Base-by-base conservation (phyloP, 2,797 vertebrate genomes). In the Gallirallus australis region DNA sequence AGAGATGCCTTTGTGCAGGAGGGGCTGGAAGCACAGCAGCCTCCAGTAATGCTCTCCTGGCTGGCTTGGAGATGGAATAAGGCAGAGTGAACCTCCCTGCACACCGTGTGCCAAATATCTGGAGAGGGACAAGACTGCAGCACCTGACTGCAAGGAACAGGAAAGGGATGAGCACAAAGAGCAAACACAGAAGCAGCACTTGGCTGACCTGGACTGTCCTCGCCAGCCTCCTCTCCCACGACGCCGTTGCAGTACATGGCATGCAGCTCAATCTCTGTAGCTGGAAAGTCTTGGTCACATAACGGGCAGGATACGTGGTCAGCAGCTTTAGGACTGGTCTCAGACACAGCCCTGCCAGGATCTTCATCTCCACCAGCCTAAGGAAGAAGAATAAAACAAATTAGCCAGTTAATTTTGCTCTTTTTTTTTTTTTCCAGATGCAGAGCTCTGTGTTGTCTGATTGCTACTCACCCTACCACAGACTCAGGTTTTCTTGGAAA, bases 191-290 rank as follows among this genome's bases (percentile, higher is more conserved):
- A 63, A 93, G 63, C 53, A 87, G 50, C 6, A 3, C 37, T 47
- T 35, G 61, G 93, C 97, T 94, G 64, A 97, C 94, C 96, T 95
- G 94, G 31, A 60, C 85, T 57, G 31, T 97, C 77, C 63, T 87
- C 25, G 18, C 42, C 87, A 73, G 91, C 80, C 31, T 97, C 94
- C 11, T 97, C 96, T 42, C 79, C 96, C 45, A 56, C 12, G 5
- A 75, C 23, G 39, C 98, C 99, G 10, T 99, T 98, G 94, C 99
- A 99, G 98, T 98, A 99, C 71, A 99, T 99, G 2, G 99, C 99
- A 23, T 99, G 99, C 76, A 97, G 73, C 96, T 99, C 98, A 3
- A 99, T 99, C 97, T 98, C 96, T 0, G 86, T 57, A 1, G 66
- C 89, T 4, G 99, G 98, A 91, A 99, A 99, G 24, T 94, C 91